phyloP scores from a whole-genome alignment of 92 coral and sea anemone genomes.

The Heteractis magnifica region DNA sequence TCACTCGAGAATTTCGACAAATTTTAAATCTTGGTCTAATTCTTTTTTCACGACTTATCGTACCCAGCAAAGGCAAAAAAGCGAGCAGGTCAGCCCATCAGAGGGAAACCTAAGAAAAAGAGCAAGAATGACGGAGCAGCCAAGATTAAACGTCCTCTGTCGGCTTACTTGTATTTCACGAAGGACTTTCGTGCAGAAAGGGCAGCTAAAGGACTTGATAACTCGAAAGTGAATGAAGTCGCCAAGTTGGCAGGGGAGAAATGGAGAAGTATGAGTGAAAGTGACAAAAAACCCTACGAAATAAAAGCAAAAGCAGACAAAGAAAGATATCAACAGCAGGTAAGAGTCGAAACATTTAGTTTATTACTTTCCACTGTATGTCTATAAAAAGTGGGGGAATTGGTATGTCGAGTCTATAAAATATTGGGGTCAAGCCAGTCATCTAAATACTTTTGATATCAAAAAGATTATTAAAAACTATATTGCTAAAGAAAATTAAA shows the following conservation, averaged over 20 bases:
- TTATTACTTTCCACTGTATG: neutral
- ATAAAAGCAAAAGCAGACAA: constrained; percentile 62
- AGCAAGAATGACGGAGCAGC: constrained; percentile 54
- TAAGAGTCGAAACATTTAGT: constrained; percentile 1
- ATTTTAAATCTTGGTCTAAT: neutral
- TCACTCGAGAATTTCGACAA: constrained; percentile 2
- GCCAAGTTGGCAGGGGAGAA: constrained; percentile 91
- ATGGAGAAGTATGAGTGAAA: constrained; percentile 70
- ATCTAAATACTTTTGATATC: neutral
- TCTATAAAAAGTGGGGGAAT: neutral
- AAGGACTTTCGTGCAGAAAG: constrained; percentile 75
- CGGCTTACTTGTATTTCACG: constrained; percentile 94
- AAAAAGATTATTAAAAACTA: neutral
- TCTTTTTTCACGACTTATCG: neutral
- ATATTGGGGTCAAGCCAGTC: constrained; percentile 1
- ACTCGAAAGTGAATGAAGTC: constrained; percentile 86
- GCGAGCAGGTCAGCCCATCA: constrained; percentile 63
- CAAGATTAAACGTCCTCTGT: constrained; percentile 74
- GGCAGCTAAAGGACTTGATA: constrained; percentile 67
- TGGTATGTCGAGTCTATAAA: neutral
- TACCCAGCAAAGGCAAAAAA: constrained; percentile 67
- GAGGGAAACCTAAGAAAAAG: constrained; percentile 51
- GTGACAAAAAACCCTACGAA: constrained; percentile 66
- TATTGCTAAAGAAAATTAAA: neutral
- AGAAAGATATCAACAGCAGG: constrained; percentile 75